Evolutionary conservation across 2,113 vertebrate species (phyloP).

Genomic region (Larimichthys polyactis): DNA sequence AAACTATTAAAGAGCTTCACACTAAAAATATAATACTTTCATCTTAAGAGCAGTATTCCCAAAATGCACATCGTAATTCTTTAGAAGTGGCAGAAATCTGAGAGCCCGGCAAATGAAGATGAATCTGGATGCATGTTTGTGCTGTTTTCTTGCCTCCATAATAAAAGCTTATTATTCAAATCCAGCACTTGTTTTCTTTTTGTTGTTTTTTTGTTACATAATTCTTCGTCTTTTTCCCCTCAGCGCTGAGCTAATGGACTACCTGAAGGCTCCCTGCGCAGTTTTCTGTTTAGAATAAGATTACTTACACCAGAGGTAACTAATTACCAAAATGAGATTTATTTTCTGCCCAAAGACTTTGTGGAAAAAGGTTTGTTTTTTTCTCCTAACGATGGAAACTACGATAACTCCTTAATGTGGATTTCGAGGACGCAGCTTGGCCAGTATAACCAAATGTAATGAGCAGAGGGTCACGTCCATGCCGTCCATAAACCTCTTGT

Average conservation of each 20-base stretch:
- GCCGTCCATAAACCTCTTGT: neutral
- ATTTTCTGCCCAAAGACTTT: constrained; percentile 14
- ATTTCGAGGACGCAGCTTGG: neutral
- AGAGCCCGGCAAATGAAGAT: constrained; percentile 27
- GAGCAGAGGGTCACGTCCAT: neutral
- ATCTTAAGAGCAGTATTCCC: neutral
- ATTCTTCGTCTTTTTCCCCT: constrained; percentile 27
- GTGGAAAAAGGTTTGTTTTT: neutral
- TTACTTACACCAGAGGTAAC: constrained; percentile 48
- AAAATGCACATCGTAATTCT: constrained; percentile 14
- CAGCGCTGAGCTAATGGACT: constrained; percentile 38
- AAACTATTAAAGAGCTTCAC: neutral
- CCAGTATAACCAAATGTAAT: neutral
- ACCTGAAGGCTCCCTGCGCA: constrained; percentile 44
- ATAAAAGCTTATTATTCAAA: constrained; percentile 42
- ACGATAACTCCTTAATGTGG: constrained; percentile 3
- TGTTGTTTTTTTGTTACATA: constrained; percentile 3
- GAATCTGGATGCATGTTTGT: neutral
- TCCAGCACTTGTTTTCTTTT: neutral
- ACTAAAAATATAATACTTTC: neutral
- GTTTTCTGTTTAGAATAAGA: constrained; percentile 21
- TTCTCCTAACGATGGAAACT: constrained; percentile 1
- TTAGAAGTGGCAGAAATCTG: neutral
- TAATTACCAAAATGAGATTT: constrained; percentile 45
- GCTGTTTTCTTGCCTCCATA: constrained; percentile 12